Evolutionary conservation across 2,888 invertebrate species (phyloP).

Genomic region (Poecilobothrus nobilitatus): DNA sequence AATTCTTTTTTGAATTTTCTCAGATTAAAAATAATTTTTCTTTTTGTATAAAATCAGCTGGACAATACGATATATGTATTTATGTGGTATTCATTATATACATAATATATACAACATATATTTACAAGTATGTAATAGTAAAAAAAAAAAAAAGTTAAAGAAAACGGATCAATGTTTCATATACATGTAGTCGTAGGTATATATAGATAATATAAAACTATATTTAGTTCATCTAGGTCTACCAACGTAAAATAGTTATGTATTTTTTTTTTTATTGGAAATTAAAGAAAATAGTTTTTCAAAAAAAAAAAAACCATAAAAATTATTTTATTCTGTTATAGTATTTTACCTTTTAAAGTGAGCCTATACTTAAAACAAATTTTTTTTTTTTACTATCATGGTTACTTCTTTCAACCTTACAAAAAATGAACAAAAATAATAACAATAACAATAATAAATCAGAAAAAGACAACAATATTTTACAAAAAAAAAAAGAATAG

Average conservation of each 20-base stretch:
- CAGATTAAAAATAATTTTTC: too few species aligned
- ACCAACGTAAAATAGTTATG: neutral
- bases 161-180: neutral
- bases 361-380: neutral
- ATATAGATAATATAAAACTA: too few species aligned
- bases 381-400: neutral
- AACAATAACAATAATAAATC: neutral
- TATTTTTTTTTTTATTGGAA: neutral
- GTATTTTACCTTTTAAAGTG: neutral
- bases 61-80: too few species aligned
- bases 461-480: neutral
- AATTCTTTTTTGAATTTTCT: too few species aligned
- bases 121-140: neutral
- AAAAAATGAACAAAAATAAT: neutral
- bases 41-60: too few species aligned
- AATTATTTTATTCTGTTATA: neutral
- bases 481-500: neutral
- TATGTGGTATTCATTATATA: too few species aligned
- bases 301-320: neutral
- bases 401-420: neutral
- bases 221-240: neutral
- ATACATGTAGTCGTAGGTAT: neutral
- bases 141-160: neutral
- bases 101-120: too few species aligned
- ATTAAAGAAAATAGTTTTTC: neutral